Base-by-base conservation (phyloP, 2,888 invertebrate genomes). In the Agriopis marginaria region DNA sequence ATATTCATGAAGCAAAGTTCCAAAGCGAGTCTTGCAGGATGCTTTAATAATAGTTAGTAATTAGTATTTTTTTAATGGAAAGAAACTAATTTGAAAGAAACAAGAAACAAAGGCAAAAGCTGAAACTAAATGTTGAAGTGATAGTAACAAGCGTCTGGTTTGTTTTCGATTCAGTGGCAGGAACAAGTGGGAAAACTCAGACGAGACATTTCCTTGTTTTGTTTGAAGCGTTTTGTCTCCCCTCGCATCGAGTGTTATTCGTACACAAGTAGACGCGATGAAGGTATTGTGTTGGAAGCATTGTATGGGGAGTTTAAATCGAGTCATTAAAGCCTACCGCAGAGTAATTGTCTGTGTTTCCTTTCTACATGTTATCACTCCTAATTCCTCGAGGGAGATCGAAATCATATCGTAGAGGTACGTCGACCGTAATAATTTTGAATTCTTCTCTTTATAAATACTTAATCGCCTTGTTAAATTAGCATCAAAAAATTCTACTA, bases 161-260 rank as follows among this genome's bases (percentile, higher is more conserved):
- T 75, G 72, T 73, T 78, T 74, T 71, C 67, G 60, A 74, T 74
- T 76, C 72, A 75, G 77, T 77, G 72, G 71, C 78, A 76, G 68
- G 78, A 78, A 82, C 78, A 82, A 84, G 82, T 81, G 80, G 85
- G 86, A 87, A 88, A 88, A 87, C 84, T 84, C 86, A 84, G 84
- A 89, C 87, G 87, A 85, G 83, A 84, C 86, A 83, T 88, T 89
- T 89, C 83, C 87, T 83, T 84, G 89, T 89, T 90, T 88, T 87
- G 89, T 89, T 88, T 86, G 83, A 83, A 86, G 84, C 84, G 79
- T 76, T 71, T 70, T 83, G 83, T 87, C 86, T 89, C 91, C 90
- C 90, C 90, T 86, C 79, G 78, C 84, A 83, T 86, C 83, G 85
- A 88, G 88, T 85, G 85, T 79, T 82, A 85, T 82, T 79, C 79